Base-by-base conservation (phyloP, 2,888 invertebrate genomes). In the Chloroclysta siterata region DNA sequence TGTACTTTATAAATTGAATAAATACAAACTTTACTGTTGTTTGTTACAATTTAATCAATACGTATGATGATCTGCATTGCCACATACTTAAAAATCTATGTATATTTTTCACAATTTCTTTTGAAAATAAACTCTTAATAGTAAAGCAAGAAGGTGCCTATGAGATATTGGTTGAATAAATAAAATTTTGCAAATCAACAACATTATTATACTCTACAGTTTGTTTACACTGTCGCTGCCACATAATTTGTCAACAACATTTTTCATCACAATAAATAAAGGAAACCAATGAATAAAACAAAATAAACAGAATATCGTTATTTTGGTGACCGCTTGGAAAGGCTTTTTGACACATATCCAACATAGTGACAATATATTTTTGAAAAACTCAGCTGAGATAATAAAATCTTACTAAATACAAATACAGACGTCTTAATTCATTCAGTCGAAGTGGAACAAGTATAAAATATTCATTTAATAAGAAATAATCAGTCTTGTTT, bases 401-500 rank as follows among this genome's bases (percentile, higher is more conserved):
- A 76, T 73, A 82, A 85, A 65, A 87, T 84, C 83, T 89, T 90
- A 91, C 88, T 85, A 50, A 87, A 90, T 91, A 89, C 82, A 88
- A 90, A 89, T 89, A 90, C 88, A 90, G 88, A 85, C 88, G 86
- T 88, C 89, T 89, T 88, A 89, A 89, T 90, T 87, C 90, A 91
- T 88, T 92, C 92, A 90, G 91, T 90, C 91, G 85, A 89, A 92
- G 86, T 87, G 90, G 88, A 91, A 91, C 85, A 85, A 87, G 90
- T 93, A 91, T 89, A 92, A 92, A 92, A 91, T 89, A 92, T 91
- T 87, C 83, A 88, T 84, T 92, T 87, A 92, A 91, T 89, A 93
- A 93, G 92, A 93, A 93, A 93, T 93, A 93, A 93, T 93, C 93
- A 93, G 93, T 93, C 93, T 93, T 93, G 90, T 90, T 93, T 91